Base-by-base conservation (phyloP, 2,797 vertebrate species). In the Botia almorhae region DNA sequence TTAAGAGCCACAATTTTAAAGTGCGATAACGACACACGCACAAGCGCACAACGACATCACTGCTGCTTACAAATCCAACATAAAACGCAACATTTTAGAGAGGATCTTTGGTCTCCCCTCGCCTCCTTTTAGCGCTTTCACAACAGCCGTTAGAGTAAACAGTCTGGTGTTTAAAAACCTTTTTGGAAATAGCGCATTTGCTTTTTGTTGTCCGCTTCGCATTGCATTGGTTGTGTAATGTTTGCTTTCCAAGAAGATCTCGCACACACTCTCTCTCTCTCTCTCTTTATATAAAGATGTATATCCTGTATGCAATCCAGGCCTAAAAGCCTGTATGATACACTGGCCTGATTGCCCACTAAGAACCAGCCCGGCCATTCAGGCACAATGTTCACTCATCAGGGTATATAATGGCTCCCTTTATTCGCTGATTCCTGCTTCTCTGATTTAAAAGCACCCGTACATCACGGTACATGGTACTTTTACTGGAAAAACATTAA, bases 381-480 rank as follows among this genome's bases (percentile, higher is more conserved):
- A 33, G 26, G 67, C 55, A 48, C 39, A 78, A 69, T 78, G 76
- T 21, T 78, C 67, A 12, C 76, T 78, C 43, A 78, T 78, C 76
- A 78, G 65, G 12, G 19, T 14, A 53, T 36, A 76, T n/a, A 2
- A 69, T 55, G 19, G 67, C 21, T 60, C 17, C 58, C 39, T 48
- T 60, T 39, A 69, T 69, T 60, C 76, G 60, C 51, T 33, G 53
- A 69, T 50, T 78, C 36, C 19, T 19, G 1, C 19, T 19, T 60
- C 56, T 56, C 56, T 60, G 19, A 67, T 76, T 63, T 39, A 67
- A 43, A 10, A 21, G 10, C 51, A 29, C 5, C 2, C 0, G 2
- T 21, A 29, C 64, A 58, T 55, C 16, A 56, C 23, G 23, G 23
- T 26, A 26, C 23, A 26, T 26, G 23, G 11, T 23, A 12, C 13